Percentiles rank a stretch among this genome's conserved stretches.
These are phyloP conservation scores for Somateria mollissima DNA, from an alignment of 2,797 vertebrate species.

Conservation along the genomic window DNA sequence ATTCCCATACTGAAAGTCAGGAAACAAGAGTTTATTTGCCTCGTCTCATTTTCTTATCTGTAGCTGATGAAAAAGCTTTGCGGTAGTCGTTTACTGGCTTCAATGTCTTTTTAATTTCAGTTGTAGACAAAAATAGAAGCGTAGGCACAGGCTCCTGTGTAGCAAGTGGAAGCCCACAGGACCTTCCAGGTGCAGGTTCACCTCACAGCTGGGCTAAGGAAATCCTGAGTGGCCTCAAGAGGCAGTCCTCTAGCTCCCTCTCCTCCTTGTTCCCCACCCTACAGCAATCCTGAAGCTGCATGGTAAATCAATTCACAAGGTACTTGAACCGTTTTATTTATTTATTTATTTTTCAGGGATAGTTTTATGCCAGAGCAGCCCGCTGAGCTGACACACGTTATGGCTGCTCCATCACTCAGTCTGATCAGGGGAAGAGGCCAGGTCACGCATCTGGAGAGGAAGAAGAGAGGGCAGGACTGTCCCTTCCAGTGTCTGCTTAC, in stretches of 20 bases:
- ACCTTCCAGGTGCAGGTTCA: not conserved
- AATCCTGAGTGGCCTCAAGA: not conserved
- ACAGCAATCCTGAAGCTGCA: not conserved
- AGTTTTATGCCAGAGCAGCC: not conserved
- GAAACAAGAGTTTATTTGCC: not conserved
- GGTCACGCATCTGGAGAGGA: not conserved
- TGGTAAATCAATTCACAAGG: not conserved
- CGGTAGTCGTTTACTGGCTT: rapidly evolving
- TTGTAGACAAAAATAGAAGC: not conserved
- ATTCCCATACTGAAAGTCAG: not conserved
- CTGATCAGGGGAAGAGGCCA: not conserved
- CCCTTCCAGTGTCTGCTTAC: not conserved
- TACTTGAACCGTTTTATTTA: not conserved
- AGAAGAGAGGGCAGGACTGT: not conserved
- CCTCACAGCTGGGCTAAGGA: not conserved
- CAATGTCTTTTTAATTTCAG: too few species aligned
- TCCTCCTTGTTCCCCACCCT: not conserved
- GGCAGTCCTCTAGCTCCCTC: not conserved
- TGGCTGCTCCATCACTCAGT: not conserved
- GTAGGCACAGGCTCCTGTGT: not conserved
- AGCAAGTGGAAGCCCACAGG: not conserved
- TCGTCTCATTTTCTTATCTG: not conserved
- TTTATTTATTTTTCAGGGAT: not conserved
- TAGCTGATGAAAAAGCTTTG: not conserved
- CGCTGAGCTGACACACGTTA: not conserved